Evolutionary conservation across 2,888 invertebrate genomes (phyloP).

Genomic region (Gortyna flavago): DNA sequence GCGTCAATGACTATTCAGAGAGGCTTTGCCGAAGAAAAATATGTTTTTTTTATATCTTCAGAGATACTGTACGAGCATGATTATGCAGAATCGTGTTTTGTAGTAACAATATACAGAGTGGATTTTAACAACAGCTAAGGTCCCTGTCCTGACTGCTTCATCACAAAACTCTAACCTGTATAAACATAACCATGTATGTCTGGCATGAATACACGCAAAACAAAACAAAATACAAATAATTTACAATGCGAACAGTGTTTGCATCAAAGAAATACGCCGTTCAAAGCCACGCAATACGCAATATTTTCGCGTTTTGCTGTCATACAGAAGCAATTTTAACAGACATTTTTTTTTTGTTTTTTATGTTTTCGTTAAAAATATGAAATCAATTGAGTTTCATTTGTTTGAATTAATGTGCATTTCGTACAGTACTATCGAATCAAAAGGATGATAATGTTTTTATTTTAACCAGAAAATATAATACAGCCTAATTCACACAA

Average conservation of each 20-base stretch:
- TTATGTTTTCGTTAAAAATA: background rate
- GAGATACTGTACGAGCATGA: background rate
- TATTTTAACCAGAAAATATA: background rate
- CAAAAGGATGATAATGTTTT: background rate
- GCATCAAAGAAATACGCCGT: background rate
- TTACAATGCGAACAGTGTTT: background rate
- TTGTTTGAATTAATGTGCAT: background rate
- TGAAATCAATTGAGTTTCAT: background rate
- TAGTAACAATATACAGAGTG: background rate
- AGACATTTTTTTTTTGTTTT: too few species aligned
- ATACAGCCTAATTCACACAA: background rate
- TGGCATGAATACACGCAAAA: background rate
- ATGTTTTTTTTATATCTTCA: conserved; percentile 9
- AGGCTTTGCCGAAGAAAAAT: background rate
- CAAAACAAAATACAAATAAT: background rate
- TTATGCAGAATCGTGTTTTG: conserved; percentile 22
- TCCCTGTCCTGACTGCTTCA: too few species aligned
- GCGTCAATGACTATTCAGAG: background rate
- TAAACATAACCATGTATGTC: background rate
- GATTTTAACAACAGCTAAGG: too few species aligned
- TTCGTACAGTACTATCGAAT: background rate
- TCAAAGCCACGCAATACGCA: too few species aligned
- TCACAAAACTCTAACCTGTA: too few species aligned
- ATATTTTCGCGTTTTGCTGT: background rate
- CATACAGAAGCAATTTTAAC: background rate